Evolutionary conservation across 1,140 invertebrate genomes (phyloP).

Genomic region (Eciton burchellii): DNA sequence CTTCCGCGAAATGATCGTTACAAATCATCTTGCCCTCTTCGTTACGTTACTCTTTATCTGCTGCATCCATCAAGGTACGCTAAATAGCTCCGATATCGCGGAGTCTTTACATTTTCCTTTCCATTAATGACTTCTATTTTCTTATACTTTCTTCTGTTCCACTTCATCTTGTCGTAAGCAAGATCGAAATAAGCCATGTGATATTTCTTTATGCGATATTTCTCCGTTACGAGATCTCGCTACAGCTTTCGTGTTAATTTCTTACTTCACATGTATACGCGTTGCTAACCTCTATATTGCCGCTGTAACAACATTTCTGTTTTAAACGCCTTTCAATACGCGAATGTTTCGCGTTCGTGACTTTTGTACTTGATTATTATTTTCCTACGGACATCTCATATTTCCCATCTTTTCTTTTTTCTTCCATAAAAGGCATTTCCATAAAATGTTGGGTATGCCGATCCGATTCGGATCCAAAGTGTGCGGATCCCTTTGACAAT

Average conservation of each 20-base stretch:
- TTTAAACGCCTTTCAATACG: no score
- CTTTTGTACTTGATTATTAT: no score
- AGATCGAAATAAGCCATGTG: no score
- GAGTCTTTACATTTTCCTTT: slow-evolving; percentile 29
- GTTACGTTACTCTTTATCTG: slow-evolving; percentile 51
- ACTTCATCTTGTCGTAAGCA: no score
- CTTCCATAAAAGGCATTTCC: slow-evolving; percentile 86
- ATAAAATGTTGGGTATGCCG: slow-evolving; percentile 98
- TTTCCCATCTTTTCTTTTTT: slow-evolving; percentile 18
- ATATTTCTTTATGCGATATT: no score
- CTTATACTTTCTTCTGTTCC: no score
- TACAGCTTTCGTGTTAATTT: no score
- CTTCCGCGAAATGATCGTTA: slow-evolving; percentile 47
- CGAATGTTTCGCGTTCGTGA: no score
- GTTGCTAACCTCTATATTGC: slow-evolving; percentile 37
- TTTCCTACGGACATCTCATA: no score
- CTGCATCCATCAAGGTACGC: slow-evolving; percentile 66
- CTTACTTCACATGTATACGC: background rate
- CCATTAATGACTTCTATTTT: no score
- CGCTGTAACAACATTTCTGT: no score
- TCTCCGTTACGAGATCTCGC: no score
- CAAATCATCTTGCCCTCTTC: slow-evolving; percentile 14
- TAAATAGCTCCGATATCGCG: background rate
- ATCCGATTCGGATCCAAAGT: slow-evolving; percentile 95
- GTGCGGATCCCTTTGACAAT: slow-evolving; percentile 97